Evolutionary conservation across 1,140 invertebrate species (phyloP).

Genomic region (Drosophila bifasciata): DNA sequence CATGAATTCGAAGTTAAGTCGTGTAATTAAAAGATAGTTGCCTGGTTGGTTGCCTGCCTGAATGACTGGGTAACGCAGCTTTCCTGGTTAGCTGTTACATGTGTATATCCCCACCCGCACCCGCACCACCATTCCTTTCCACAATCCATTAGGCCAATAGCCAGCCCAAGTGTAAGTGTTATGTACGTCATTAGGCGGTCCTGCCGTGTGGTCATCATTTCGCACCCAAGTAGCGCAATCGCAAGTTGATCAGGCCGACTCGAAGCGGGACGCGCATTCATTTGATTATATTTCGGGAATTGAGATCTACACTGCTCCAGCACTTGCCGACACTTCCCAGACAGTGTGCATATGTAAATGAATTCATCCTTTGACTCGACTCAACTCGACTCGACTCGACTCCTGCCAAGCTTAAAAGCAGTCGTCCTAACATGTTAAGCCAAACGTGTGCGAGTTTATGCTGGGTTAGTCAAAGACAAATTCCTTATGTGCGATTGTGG

Average conservation of each 20-base stretch:
- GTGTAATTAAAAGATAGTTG: constrained; percentile 74
- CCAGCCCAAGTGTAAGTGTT: constrained; percentile 10
- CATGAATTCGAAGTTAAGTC: constrained; percentile 54
- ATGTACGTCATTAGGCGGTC: constrained; percentile 11
- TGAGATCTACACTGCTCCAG: background rate
- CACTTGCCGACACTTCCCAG: constrained; percentile 12
- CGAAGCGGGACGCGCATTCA: constrained; percentile 11
- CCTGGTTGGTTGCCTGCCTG: constrained; percentile 39
- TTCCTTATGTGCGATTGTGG: constrained; percentile 33
- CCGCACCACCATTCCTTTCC: too few species aligned
- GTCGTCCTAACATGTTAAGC: constrained; percentile 68
- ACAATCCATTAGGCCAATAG: background rate
- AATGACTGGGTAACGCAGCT: constrained; percentile 29
- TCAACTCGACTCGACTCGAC: too few species aligned
- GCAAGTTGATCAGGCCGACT: constrained; percentile 19
- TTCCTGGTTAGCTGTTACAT: constrained; percentile 6
- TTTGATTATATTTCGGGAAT: constrained; percentile 19
- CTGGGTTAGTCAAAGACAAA: constrained; percentile 78
- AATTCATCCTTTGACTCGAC: constrained; percentile 35
- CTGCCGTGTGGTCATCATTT: background rate
- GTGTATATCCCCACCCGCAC: background rate
- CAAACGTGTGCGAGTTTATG: constrained; percentile 72
- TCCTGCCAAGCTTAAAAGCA: constrained; percentile 53
- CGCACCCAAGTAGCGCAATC: constrained; percentile 17
- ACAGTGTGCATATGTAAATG: constrained; percentile 11